Base-by-base conservation (phyloP, 2,888 invertebrate genomes). In the Pedicia rivosa region DNA sequence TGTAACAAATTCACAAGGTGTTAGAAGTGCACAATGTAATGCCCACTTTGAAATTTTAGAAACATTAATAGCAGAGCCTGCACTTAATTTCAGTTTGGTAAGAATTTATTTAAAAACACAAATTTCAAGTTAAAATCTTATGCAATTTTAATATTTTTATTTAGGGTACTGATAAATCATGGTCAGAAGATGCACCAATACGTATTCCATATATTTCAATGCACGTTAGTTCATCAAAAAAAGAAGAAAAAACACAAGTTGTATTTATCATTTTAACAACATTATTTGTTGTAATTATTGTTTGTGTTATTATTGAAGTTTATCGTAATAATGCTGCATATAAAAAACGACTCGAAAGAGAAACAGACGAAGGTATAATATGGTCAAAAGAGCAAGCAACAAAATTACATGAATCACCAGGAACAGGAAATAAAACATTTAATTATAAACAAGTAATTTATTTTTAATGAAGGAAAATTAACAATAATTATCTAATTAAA, bases 1-100 rank as follows among this genome's bases (percentile, higher is more conserved):
- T 40, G 86, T 83, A n/a, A 80, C 83, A 9, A 84, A 83, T 54
- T 77, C 84, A 2, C 80, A 80, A 47, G 88, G 88, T 1, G 80
- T 88, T 1, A 67, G 86, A 40, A 83, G 83, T 52, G 84, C 84
- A 1, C 83, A 84, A 49, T 88, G 88, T 56, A 82, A 83, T 6
- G 71, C 80, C 2, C 72, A 78, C 50, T 87, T 88, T 51, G 81
- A 72, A 51, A 63, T 68, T 35, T 61, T 64, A 13, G 67, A 71
- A 46, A 70, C 69, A 51, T 65, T 68, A 31, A 63, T 66, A 4
- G 64, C 68, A 33, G 69, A 69, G 40, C 68, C 70, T 3, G 65
- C 68, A 42, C 56, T 70, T 38, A 73, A 73, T 47, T 67, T 69
- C 25, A 71, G 68, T 48, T 64, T 66, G 56, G 74, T 75, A 52